Percentiles rank a stretch among this genome's conserved stretches.
Evolutionary conservation across 2,113 vertebrate species (phyloP).

Genomic region (Crotalus horridus): DNA sequence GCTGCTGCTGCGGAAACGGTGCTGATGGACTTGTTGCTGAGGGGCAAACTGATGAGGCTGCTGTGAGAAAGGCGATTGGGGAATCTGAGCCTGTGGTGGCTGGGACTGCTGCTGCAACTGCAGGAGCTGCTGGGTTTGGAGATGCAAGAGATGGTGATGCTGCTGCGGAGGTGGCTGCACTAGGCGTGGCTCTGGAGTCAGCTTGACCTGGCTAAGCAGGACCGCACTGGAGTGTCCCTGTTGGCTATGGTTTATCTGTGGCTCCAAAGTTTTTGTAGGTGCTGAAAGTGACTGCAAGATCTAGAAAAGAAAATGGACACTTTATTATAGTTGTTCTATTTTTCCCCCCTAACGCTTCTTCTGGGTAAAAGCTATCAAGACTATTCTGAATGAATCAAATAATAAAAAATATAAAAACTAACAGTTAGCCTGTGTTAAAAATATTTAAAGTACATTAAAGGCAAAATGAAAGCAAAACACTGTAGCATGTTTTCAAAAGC

Average conservation of each 20-base stretch:
- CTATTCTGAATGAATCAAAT: not conserved
- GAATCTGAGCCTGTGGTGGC: slow-evolving; percentile 69
- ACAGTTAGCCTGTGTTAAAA: not conserved
- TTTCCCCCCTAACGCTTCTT: not conserved
- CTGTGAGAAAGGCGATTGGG: slow-evolving; percentile 68
- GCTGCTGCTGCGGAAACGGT: slow-evolving; percentile 66
- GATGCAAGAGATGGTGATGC: slow-evolving; percentile 74
- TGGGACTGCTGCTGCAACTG: slow-evolving; percentile 70
- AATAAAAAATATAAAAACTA: not conserved
- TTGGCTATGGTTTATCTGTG: slow-evolving; percentile 80
- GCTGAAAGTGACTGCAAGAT: slow-evolving; percentile 89
- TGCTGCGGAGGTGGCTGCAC: slow-evolving; percentile 70
- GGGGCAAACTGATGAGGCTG: slow-evolving; percentile 72
- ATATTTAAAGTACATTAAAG: not conserved
- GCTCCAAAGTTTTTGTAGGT: slow-evolving; percentile 85
- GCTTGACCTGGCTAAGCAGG: slow-evolving; percentile 74
- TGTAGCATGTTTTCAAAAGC: not conserved
- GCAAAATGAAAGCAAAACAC: not conserved
- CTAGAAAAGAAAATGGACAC: slow-evolving; percentile 67
- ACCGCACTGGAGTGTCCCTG: slow-evolving; percentile 74
- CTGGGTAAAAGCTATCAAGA: not conserved
- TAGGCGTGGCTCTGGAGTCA: slow-evolving; percentile 77
- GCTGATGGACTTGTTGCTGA: slow-evolving; percentile 68
- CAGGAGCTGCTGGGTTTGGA: slow-evolving; percentile 72
- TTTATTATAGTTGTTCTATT: not conserved